Evolutionary conservation across 92 coral and sea anemone species (phyloP).

Genomic region (Zoanthus sociatus): DNA sequence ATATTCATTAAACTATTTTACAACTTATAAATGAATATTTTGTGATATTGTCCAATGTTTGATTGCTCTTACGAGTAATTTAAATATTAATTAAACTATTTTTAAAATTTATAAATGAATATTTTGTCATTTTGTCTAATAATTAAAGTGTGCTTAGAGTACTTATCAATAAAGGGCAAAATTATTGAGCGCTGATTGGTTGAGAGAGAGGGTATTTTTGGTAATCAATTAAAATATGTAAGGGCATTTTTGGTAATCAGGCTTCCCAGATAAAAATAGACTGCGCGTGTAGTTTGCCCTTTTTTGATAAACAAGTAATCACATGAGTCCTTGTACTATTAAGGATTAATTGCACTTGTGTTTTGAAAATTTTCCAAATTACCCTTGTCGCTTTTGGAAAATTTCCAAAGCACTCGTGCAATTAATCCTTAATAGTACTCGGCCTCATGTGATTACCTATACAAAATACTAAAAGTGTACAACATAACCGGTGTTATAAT

Average conservation of each 20-base stretch:
- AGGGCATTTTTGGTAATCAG: constrained; percentile 1
- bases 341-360: background rate
- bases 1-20: constrained; percentile 3
- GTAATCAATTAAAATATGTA: constrained; percentile 1
- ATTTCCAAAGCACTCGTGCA: background rate
- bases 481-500: background rate
- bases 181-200: background rate
- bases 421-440: background rate
- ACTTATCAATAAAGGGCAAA: constrained; percentile 1
- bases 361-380: background rate
- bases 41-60: constrained; percentile 2
- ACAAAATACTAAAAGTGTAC: constrained; percentile 2
- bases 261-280: constrained; percentile 4
- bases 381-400: background rate
- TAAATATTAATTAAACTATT: background rate
- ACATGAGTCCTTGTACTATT: background rate
- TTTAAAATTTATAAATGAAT: background rate
- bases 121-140: background rate
- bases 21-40: constrained; percentile 1
- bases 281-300: background rate
- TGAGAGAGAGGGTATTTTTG: constrained; percentile 1
- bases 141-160: constrained; percentile 2
- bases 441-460: constrained; percentile 2
- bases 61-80: background rate
- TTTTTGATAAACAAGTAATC: background rate